Conservation (phyloP, 2,888 invertebrate species). For the Lobophora halterata region DNA sequence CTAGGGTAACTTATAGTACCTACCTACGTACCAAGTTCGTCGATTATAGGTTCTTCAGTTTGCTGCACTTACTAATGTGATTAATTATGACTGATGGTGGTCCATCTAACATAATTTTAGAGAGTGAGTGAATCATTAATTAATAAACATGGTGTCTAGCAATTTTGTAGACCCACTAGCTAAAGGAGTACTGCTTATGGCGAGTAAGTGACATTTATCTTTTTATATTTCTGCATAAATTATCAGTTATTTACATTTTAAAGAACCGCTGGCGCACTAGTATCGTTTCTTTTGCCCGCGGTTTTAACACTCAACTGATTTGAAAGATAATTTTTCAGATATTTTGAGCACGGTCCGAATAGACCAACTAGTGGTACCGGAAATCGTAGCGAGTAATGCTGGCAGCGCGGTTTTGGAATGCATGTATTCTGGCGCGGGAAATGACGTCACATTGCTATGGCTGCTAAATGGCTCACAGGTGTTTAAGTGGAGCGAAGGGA, state of each 20-base stretch:
- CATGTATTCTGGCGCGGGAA: conserved; percentile 32
- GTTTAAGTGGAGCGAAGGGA: conserved; percentile 38
- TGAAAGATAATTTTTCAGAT: conserved; percentile 25
- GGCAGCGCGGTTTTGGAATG: conserved; percentile 37
- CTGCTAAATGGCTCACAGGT: conserved; percentile 36
- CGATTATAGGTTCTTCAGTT: too few relatives aligned
- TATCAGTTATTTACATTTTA: background rate
- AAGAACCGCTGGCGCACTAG: too few relatives aligned
- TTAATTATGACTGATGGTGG: too few relatives aligned
- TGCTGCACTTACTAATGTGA: too few relatives aligned
- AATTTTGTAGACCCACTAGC: conserved; percentile 23
- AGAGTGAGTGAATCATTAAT: too few relatives aligned
- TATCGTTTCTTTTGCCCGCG: too few relatives aligned
- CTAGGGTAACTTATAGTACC: too few relatives aligned
- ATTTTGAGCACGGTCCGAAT: conserved; percentile 38
- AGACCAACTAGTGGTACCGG: conserved; percentile 41
- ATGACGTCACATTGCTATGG: conserved; percentile 40
- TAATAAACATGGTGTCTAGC: conserved; percentile 19
- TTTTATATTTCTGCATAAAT: background rate
- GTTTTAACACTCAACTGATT: too few relatives aligned
- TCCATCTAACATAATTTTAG: too few relatives aligned
- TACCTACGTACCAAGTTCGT: too few relatives aligned
- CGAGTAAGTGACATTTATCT: conserved; percentile 28
- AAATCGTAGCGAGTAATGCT: conserved; percentile 37
- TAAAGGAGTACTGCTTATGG: conserved; percentile 28